Evolutionary conservation across 2,888 invertebrate genomes (phyloP), one percentile per base, ranked within the genome.

Genomic region (Lasioglossum calceatum): DNA sequence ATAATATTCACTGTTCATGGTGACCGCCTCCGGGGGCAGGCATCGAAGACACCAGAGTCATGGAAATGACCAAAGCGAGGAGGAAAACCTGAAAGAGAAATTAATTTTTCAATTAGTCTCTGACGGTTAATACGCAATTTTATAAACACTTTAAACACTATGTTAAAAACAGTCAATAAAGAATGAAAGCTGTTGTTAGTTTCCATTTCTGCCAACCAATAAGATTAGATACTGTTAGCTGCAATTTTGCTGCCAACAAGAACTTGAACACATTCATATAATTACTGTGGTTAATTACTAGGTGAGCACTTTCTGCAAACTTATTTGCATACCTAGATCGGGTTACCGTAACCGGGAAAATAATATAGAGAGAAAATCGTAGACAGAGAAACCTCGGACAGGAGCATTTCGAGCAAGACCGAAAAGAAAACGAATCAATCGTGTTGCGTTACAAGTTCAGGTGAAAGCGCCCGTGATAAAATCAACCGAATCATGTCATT

Each of bases 1-100:
- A 47, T 14, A 50, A 78, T 85, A 83, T 76, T 92, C 87, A 94
- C 93, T 94, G 92, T 82, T 93, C 88, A 47, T 88, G 89, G 23
- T 82, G 89, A 32, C 75, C 89, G 36, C 74, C 85, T 0, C 81
- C 92, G 19, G 92, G 91, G 32, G 67, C 44, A 19, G 92, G 93
- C 79, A 90, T 90, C 47, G 91, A 79, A 27, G 85, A 78, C 54
- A 88, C 81, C 12, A 93, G 58, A 47, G 83, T 81, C 32, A 90
- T 64, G 8, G 87, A 79, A 12, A 91, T 73, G 44, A 88, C n/a
- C 76, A 92, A 23, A 16, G 64, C 47, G 2, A 92, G 39, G 70
- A 93, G 64, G 39, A 92, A 32, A 36, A 87, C 19, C 93, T 93
- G 77, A 72, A 89, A 88, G 39, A 73, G 12, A 82, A 19, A 71